Conservation (phyloP, 2,888 invertebrate species). For the Hedya salicella region DNA sequence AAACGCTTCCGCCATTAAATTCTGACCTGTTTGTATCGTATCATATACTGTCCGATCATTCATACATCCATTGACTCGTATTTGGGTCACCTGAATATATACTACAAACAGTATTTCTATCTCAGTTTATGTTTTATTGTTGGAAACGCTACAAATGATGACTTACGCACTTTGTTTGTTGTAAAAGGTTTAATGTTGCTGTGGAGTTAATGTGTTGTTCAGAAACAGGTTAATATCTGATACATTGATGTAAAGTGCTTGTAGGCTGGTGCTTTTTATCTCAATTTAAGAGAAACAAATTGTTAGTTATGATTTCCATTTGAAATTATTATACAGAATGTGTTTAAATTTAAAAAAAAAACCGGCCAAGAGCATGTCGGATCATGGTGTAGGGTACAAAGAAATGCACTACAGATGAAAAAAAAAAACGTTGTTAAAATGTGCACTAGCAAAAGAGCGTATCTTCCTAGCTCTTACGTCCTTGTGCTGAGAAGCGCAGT, state of each 20-base stretch:
- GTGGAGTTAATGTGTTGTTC: background rate
- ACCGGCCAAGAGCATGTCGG: no score
- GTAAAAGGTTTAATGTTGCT: background rate
- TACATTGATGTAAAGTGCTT: background rate
- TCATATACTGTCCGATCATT: background rate
- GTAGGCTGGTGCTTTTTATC: background rate
- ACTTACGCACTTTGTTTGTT: slow-evolving; percentile 9
- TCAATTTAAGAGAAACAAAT: background rate
- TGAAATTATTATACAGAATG: no score
- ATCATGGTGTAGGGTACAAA: no score
- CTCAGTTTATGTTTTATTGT: slow-evolving; percentile 29
- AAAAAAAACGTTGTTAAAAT: no score
- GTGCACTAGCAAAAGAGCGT: no score
- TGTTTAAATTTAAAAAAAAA: no score
- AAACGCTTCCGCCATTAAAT: background rate
- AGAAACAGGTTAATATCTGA: slow-evolving; percentile 4
- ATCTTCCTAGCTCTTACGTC: no score
- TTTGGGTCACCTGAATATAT: slow-evolving; percentile 14
- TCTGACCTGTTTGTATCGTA: background rate
- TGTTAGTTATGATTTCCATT: no score
- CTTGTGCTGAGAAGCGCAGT: no score
- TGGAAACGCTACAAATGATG: slow-evolving; percentile 20
- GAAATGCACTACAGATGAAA: no score
- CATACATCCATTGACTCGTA: slow-evolving; percentile 12
- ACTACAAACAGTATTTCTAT: slow-evolving; percentile 2